phyloP scores from a whole-genome alignment of 2,888 invertebrate genomes.

The Calameuta idolon region DNA sequence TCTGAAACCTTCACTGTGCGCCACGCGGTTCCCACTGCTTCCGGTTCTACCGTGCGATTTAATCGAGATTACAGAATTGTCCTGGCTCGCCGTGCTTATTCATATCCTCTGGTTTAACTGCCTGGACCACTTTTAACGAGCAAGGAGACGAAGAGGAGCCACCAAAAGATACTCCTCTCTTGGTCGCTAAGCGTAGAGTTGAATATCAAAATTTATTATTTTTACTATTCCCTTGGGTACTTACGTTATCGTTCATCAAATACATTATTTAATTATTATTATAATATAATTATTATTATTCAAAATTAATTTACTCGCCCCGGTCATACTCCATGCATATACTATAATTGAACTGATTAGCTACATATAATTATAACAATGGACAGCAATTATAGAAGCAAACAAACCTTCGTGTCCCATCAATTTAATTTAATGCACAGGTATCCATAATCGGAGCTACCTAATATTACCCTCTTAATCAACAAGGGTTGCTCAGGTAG shows the following conservation, averaged over 20 bases:
- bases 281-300: background rate
- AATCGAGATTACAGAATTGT: background rate
- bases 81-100: background rate
- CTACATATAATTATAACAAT: background rate
- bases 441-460: background rate
- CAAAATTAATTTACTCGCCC: background rate
- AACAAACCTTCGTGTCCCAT: background rate
- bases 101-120: background rate
- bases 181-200: background rate
- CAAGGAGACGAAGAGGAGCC: background rate
- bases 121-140: background rate
- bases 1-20: background rate
- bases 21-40: background rate
- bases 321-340: background rate
- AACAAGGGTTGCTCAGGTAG: background rate
- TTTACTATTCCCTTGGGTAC: background rate
- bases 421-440: background rate
- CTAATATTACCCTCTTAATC: background rate
- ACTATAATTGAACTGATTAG: background rate
- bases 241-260: background rate
- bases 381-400: background rate
- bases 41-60: background rate
- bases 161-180: background rate
- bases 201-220: background rate
- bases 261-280: background rate